Conservation (phyloP, 2,888 invertebrate species). For the Candidula unifasciata region DNA sequence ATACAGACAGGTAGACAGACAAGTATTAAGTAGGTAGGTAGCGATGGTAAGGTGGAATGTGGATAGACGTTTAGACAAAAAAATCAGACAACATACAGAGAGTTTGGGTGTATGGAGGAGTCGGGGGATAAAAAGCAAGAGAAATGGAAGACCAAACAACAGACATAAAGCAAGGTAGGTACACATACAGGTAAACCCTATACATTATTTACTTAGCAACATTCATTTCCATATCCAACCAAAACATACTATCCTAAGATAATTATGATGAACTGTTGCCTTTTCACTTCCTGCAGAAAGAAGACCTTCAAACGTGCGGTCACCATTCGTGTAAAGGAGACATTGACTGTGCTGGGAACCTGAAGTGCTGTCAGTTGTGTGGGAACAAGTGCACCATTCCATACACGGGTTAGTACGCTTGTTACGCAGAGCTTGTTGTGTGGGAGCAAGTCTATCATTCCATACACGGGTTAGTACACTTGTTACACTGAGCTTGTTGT, state of each 20-base stretch:
- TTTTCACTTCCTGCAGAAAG: neutral
- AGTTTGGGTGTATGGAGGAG: too few relatives aligned
- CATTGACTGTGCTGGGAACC: slow-evolving; percentile 19
- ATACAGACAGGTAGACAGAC: too few relatives aligned
- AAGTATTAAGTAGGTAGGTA: too few relatives aligned
- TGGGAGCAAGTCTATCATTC: slow-evolving; percentile 12
- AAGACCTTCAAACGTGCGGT: neutral
- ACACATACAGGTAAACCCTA: too few relatives aligned
- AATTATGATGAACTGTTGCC: neutral
- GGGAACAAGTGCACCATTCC: slow-evolving; percentile 24
- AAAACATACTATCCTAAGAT: neutral
- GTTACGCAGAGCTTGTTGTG: neutral
- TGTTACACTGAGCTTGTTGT: neutral
- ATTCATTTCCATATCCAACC: too few relatives aligned
- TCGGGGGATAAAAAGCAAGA: too few relatives aligned
- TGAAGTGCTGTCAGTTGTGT: slow-evolving; percentile 26
- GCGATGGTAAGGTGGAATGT: too few relatives aligned
- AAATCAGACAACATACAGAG: too few relatives aligned
- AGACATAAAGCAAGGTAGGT: too few relatives aligned
- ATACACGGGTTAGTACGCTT: neutral
- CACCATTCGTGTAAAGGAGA: neutral
- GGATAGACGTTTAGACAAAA: too few relatives aligned
- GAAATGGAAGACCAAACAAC: too few relatives aligned
- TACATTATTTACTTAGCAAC: too few relatives aligned
- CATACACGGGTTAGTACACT: neutral